Evolutionary conservation across 2,888 invertebrate genomes (phyloP).

Genomic region (Polyommatus icarus): DNA sequence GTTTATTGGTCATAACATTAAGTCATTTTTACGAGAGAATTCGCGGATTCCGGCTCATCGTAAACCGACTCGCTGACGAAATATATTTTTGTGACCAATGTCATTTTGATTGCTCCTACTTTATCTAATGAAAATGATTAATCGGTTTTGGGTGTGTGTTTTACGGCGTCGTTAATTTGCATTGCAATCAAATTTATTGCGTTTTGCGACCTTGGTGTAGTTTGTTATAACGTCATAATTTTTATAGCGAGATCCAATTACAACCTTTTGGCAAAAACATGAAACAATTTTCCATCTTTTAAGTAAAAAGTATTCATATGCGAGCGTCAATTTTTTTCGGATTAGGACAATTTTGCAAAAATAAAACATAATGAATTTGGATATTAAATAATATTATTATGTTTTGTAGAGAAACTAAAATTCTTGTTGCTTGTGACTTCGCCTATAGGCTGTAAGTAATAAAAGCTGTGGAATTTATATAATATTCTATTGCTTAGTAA

Average conservation of each 20-base stretch:
- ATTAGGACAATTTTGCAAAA: too few relatives aligned
- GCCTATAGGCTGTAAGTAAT: too few relatives aligned
- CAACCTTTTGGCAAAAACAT: too few relatives aligned
- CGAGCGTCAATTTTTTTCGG: too few relatives aligned
- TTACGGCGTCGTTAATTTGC: conserved; percentile 8
- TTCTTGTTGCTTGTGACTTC: too few relatives aligned
- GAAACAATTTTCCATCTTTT: too few relatives aligned
- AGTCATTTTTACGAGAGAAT: conserved; percentile 42
- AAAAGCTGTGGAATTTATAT: too few relatives aligned
- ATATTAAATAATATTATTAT: too few relatives aligned
- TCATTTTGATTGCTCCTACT: conserved; percentile 37
- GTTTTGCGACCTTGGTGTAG: neutral
- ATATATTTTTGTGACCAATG: conserved; percentile 38
- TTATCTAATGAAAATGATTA: conserved; percentile 36
- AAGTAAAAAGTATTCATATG: too few relatives aligned
- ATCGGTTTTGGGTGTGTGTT: conserved; percentile 28
- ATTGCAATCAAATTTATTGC: conserved; percentile 21
- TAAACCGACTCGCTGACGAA: conserved; percentile 37
- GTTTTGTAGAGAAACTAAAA: too few relatives aligned
- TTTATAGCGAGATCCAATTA: neutral
- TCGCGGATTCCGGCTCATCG: conserved; percentile 40
- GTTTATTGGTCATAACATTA: conserved; percentile 44
- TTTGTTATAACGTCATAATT: neutral
- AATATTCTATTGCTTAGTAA: too few relatives aligned
- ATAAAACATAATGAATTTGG: too few relatives aligned